phyloP scores from a whole-genome alignment of 2,113 vertebrate species.

The Urocynchramus pylzowi region DNA sequence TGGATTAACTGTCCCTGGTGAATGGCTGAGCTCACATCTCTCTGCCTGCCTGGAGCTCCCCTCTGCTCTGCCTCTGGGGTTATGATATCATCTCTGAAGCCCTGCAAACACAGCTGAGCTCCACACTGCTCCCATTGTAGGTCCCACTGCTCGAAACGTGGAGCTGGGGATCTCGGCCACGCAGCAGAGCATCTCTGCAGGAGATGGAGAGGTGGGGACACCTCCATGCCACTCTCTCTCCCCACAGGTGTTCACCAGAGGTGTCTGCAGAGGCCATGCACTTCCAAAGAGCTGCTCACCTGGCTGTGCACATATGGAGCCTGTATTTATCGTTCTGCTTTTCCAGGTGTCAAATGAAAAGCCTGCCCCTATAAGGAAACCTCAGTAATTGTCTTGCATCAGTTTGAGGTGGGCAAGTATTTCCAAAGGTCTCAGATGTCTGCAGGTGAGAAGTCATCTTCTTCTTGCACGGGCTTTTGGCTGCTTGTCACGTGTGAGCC shows the following conservation, averaged over 20 bases:
- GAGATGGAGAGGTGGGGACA: not conserved
- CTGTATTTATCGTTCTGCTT: not conserved
- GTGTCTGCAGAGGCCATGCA: not conserved
- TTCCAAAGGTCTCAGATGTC: not conserved
- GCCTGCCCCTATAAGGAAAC: not conserved
- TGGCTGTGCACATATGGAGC: accelerated
- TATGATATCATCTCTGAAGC: constrained; percentile 73
- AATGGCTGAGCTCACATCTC: constrained; percentile 63
- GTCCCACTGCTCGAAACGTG: not conserved
- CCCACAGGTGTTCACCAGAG: not conserved
- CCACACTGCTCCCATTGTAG: constrained; percentile 70
- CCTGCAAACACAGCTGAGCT: constrained; percentile 64
- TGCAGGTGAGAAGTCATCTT: not conserved
- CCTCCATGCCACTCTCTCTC: not conserved
- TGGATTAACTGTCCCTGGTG: not conserved
- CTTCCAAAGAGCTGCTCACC: not conserved
- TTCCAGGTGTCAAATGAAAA: not conserved
- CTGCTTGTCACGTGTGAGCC: accelerated
- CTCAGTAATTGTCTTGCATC: not conserved
- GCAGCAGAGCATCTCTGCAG: not conserved
- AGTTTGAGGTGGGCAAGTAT: not conserved
- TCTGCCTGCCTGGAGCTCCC: not conserved
- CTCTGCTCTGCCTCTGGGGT: constrained; percentile 47
- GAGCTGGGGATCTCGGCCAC: not conserved
- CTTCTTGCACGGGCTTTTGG: not conserved